phyloP scores from a whole-genome alignment of 1,140 invertebrate genomes.

The Carposina sasakii region DNA sequence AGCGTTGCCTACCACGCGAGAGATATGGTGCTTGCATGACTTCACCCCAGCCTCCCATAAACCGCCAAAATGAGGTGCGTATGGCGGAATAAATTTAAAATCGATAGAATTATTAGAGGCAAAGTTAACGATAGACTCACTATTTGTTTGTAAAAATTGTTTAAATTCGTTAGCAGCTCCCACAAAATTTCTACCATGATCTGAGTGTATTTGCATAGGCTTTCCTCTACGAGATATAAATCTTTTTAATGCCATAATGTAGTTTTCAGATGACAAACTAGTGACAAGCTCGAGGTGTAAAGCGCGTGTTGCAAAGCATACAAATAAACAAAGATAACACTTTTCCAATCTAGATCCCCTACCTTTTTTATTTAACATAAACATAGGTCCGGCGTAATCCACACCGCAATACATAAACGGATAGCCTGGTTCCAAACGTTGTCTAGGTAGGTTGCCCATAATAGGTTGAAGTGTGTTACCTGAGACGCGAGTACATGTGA shows the following conservation, averaged over 20 bases:
- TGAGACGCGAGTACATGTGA: neutral
- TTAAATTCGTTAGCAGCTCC: neutral
- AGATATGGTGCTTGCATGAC: slow-evolving; percentile 7
- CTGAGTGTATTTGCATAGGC: neutral
- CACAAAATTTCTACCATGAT: neutral
- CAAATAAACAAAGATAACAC: neutral
- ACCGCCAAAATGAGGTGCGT: slow-evolving; percentile 44
- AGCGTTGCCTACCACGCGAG: slow-evolving; percentile 16
- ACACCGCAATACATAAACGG: neutral
- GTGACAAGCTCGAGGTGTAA: neutral
- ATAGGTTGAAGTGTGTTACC: neutral
- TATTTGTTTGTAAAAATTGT: neutral
- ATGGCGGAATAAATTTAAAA: slow-evolving; percentile 34
- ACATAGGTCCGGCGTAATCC: neutral
- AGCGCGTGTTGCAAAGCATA: neutral
- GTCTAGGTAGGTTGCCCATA: neutral
- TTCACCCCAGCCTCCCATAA: slow-evolving; percentile 34
- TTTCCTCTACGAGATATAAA: neutral
- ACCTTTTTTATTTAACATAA: neutral
- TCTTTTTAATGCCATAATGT: neutral
- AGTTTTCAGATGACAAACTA: neutral
- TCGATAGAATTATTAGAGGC: neutral
- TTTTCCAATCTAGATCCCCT: neutral
- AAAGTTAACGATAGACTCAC: neutral
- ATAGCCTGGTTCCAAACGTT: slow-evolving; percentile 22